Evolutionary conservation across 35 echinoderm and acorn worm species (phyloP).

Genomic region (Apostichopus parvimensis): DNA sequence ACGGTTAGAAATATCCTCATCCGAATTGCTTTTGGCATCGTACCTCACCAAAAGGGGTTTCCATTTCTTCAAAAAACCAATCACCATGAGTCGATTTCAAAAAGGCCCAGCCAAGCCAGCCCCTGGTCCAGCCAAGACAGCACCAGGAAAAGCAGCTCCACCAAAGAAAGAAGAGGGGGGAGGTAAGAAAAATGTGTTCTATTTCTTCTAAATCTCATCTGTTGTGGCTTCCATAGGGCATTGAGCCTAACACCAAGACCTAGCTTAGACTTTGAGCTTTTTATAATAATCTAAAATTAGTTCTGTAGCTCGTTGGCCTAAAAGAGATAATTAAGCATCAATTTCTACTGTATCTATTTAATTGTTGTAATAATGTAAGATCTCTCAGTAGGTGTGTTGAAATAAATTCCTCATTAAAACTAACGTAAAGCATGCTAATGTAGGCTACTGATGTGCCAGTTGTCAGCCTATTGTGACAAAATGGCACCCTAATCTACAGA

Average conservation of each 20-base stretch:
- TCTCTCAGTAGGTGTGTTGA: neutral
- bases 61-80: neutral
- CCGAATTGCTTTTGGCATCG: conserved; percentile 7
- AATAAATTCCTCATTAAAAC: neutral
- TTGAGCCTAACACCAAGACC: too few species aligned
- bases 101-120: conserved; percentile 47
- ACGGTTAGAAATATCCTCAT: conserved; percentile 7
- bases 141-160: neutral
- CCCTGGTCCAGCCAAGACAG: conserved; percentile 20
- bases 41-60: conserved; percentile 1
- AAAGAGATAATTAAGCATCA: too few species aligned
- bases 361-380: neutral
- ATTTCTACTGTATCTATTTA: too few species aligned
- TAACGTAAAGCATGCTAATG: too few species aligned
- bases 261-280: too few species aligned
- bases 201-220: neutral
- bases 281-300: too few species aligned
- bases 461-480: too few species aligned
- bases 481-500: too few species aligned
- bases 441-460: too few species aligned
- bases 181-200: neutral
- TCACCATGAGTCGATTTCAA: conserved; percentile 59
- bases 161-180: neutral
- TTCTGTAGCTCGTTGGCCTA: too few species aligned
- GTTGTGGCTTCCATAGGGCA: neutral